A percentile compares a stretch with the other conserved stretches of the same genome.
Conservation (phyloP, 2,888 invertebrate species). For the Ormyrus nitidulus region DNA sequence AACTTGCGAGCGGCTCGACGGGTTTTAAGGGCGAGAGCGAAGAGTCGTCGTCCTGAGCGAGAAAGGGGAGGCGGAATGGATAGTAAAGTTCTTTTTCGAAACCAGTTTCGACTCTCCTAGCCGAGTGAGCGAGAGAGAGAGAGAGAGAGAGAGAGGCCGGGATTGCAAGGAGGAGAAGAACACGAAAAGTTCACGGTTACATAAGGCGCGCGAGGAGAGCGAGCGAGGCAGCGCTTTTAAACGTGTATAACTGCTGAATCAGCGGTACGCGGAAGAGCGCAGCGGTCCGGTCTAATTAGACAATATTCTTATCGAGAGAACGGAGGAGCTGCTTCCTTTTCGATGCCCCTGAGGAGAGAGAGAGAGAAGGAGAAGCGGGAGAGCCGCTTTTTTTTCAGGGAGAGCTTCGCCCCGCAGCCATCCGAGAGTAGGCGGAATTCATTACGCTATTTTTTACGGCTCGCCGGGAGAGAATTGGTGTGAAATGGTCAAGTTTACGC, state of each 20-base stretch:
- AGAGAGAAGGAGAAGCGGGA: background rate
- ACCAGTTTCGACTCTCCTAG: constrained; percentile 55
- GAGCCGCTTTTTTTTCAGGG: background rate
- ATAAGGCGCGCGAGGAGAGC: constrained; percentile 39
- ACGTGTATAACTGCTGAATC: constrained; percentile 23
- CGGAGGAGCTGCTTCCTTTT: too few relatives aligned
- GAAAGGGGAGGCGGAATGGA: constrained; percentile 55
- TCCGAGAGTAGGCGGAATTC: too few relatives aligned
- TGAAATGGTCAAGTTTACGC: too few relatives aligned
- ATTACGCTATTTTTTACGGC: too few relatives aligned
- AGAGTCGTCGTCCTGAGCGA: constrained; percentile 56
- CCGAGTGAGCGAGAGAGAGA: constrained; percentile 1
- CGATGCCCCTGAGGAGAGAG: background rate
- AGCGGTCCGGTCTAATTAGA: constrained; percentile 51
- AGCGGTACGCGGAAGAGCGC: constrained; percentile 50
- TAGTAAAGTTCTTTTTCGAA: constrained; percentile 58
- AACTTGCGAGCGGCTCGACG: constrained; percentile 46
- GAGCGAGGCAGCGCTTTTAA: background rate
- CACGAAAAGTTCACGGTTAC: constrained; percentile 56
- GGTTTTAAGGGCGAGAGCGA: constrained; percentile 49
- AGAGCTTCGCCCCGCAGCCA: too few relatives aligned
- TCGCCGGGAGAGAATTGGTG: too few relatives aligned
- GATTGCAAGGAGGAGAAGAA: constrained; percentile 41
- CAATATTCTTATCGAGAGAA: constrained; percentile 38
- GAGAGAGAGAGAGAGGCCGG: constrained; percentile 18